phyloP scores from a whole-genome alignment of 2,888 invertebrate species.

The Sarcophaga subvicina region DNA sequence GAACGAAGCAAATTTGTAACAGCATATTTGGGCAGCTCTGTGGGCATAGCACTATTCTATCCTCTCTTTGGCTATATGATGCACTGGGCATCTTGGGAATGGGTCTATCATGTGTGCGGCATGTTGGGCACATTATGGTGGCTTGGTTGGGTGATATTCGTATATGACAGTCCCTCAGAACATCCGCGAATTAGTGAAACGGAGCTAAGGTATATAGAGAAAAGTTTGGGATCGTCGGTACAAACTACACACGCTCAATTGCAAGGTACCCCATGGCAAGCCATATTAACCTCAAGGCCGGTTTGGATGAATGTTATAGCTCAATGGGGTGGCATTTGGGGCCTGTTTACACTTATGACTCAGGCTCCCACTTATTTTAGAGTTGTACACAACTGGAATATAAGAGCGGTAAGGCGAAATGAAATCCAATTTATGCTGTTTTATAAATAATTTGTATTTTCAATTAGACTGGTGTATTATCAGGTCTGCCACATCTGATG shows the following conservation, averaged over 20 bases:
- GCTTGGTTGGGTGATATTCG: slow-evolving; percentile 84
- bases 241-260: slow-evolving; percentile 75
- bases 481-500: slow-evolving; percentile 85
- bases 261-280: slow-evolving; percentile 84
- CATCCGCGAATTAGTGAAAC: slow-evolving; percentile 86
- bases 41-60: slow-evolving; percentile 87
- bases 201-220: slow-evolving; percentile 85
- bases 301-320: slow-evolving; percentile 86
- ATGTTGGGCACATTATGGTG: slow-evolving; percentile 86
- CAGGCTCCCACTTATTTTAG: slow-evolving; percentile 88
- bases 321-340: slow-evolving; percentile 87
- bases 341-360: slow-evolving; percentile 87
- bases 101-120: slow-evolving; percentile 87
- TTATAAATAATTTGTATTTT: background rate
- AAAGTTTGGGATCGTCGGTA: slow-evolving; percentile 83
- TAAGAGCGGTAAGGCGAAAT: slow-evolving; percentile 83
- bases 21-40: slow-evolving; percentile 86
- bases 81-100: slow-evolving; percentile 86
- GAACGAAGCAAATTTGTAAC: slow-evolving; percentile 89
- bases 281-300: slow-evolving; percentile 84
- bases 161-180: slow-evolving; percentile 85
- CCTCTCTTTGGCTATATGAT: slow-evolving; percentile 88
- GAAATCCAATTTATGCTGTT: too few species aligned
- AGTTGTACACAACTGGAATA: slow-evolving; percentile 87
- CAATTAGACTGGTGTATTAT: slow-evolving; percentile 83